Evolutionary conservation across 2,797 vertebrate genomes (phyloP), one percentile per base, ranked within the genome.

Genomic region (Cuniculus paca): DNA sequence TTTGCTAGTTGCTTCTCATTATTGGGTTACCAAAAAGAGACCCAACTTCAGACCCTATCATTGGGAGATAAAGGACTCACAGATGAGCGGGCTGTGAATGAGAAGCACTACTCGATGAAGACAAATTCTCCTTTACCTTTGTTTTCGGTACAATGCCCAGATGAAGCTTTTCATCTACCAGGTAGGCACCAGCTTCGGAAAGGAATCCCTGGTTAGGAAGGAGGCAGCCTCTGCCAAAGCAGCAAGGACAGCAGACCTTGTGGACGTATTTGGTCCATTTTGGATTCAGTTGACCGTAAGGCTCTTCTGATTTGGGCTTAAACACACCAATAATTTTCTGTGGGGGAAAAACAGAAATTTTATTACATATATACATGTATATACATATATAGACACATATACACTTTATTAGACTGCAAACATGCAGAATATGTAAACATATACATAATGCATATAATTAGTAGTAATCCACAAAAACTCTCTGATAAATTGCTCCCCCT

Each of bases 201-300:
- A 99, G 99, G 98, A 99, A 99, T 61, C 99, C 99, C 98, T 99
- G 99, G 98, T 99, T 99, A 24, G 99, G 99, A 97, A 99, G 91
- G 61, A 99, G 99, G 98, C 99, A 99, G 97, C 99, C 99, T 97
- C 99, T 99, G 60, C 99, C 99, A 91, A 99, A 99, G 98, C 99
- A 99, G 98, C 99, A 99, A 14, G 99, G 99, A 96, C 99, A 99
- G 98, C 99, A 99, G 75, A 99, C 98, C 99, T 99, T 99, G 97
- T 99, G 99, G 98, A 99, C 99, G 92, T 99, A 99, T 99, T 99
- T 99, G 99, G 99, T 99, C 99, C 99, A 99, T 98, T 99, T 99
- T 81, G 99, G 99, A 98, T 99, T 99, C 92, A 99, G 99, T 83
- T 99, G 99, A 98, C 99, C 99, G 2, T 99, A 99, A 97, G 99